Evolutionary conservation across 1,140 invertebrate genomes (phyloP), one percentile per base, ranked within the genome.

Genomic region (Drosophila ercepeae): DNA sequence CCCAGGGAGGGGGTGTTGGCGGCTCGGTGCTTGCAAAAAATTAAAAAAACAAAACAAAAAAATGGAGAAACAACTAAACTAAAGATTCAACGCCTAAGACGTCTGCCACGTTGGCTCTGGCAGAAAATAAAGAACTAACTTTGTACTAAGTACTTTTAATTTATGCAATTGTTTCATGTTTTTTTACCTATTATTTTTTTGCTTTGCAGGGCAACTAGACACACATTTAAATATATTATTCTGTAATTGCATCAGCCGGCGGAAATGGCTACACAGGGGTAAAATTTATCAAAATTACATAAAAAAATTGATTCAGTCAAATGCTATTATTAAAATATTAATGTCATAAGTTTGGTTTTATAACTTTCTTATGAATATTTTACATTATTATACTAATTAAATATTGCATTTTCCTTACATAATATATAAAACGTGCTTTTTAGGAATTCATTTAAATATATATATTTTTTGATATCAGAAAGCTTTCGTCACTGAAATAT

Each of bases 91-190:
- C 52, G 68, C 61, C 49, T 59, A 44, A 54, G 78, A 36, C 39
- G 61, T 23, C 49, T 36, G 29, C 27, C 21, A 19, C 55, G 39
- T 29, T 44, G 48, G n/a, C 13, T 70, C 60, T 55, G 59, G 45
- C 65, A 65, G 68, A 29, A 45, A 70, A 65, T 75, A 49, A 48
- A 83, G 72, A 72, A 53, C 52, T 36, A 51, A 46, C 48, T 60
- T 51, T 19, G 45, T 36, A 71, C 67, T 71, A 60, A 71, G 46
- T 52, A 64, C 29, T 45, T 32, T 46, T 71, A 41, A 60, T 72
- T 79, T 86, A 68, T 86, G 65, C 60, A 84, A 78, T 67, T 75
- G 70, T 69, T 51, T 75, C 48, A 70, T 46, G 49, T 27, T 50
- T 39, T 42, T 41, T 27, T n/a, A n/a, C 7, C 25, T 2, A 8